A percentile compares a stretch with the other conserved stretches of the same genome.
Conservation (phyloP, 1,140 invertebrate genomes). For the Zaprionus nigranus region DNA sequence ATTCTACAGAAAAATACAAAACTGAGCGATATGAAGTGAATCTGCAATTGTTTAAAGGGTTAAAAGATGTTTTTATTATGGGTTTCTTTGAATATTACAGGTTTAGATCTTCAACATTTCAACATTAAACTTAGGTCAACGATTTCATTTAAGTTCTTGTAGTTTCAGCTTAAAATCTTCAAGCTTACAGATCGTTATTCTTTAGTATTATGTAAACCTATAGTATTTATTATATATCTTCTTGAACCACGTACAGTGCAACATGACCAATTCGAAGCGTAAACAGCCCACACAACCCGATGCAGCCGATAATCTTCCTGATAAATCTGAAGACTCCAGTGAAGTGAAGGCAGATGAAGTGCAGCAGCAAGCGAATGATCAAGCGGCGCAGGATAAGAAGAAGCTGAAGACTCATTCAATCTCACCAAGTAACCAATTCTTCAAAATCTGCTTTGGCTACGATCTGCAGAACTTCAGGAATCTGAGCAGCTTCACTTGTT, state of each 20-base stretch:
- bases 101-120: not conserved
- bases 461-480: slow-evolving; percentile 62
- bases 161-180: not conserved
- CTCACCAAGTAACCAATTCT: slow-evolving; percentile 28
- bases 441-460: slow-evolving; percentile 66
- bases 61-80: not conserved
- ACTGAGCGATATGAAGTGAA: not conserved
- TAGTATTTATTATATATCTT: not conserved
- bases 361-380: not conserved
- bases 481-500: slow-evolving; percentile 85
- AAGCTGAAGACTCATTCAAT: not conserved
- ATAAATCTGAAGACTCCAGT: not conserved
- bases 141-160: not conserved
- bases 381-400: not conserved
- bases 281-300: slow-evolving; percentile 44
- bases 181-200: not conserved
- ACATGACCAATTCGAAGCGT: slow-evolving; percentile 68
- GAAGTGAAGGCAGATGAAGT: not conserved
- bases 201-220: not conserved
- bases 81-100: not conserved
- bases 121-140: not conserved
- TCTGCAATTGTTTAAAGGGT: not conserved
- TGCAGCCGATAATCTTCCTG: slow-evolving; percentile 1
- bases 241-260: slow-evolving; percentile 14
- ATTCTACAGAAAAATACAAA: slow-evolving; percentile 71